A percentile compares a stretch with the other conserved stretches of the same genome.
Evolutionary conservation across 2,797 vertebrate genomes (phyloP).

Genomic region (Phylloscopus collybita): DNA sequence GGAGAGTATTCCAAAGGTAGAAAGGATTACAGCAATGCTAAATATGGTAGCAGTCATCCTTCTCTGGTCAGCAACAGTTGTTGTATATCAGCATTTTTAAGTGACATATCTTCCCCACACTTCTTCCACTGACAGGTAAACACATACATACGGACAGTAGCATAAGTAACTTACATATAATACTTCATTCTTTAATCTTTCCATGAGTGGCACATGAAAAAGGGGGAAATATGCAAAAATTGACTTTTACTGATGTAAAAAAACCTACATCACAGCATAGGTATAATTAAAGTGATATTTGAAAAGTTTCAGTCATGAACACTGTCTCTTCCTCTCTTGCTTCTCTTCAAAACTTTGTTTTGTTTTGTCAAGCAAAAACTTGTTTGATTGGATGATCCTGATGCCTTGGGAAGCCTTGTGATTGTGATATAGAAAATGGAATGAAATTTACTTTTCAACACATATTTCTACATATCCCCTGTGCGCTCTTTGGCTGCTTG

Average conservation of each 20-base stretch:
- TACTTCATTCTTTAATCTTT: neutral
- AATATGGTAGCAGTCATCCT: neutral
- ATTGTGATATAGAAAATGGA: neutral
- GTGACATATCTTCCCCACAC: neutral
- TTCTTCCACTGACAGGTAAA: neutral
- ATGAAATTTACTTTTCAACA: neutral
- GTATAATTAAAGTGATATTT: slow-evolving; percentile 15
- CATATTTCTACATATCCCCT: neutral
- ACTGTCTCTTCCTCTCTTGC: neutral
- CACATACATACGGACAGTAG: neutral
- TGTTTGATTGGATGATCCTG: neutral
- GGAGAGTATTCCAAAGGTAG: neutral
- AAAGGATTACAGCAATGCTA: neutral
- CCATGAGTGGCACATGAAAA: neutral
- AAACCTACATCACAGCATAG: neutral
- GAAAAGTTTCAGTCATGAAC: neutral
- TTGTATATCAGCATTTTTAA: neutral
- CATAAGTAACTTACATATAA: neutral
- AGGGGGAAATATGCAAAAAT: neutral
- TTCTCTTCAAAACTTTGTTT: neutral
- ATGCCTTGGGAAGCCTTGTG: neutral
- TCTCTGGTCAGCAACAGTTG: neutral
- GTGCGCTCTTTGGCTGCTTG: neutral
- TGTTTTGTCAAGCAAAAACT: no score
- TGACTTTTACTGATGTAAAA: neutral